A percentile compares a stretch with the other conserved stretches of the same genome.
phyloP scores from a whole-genome alignment of 2,888 invertebrate species.

The Phytoseiulus persimilis region DNA sequence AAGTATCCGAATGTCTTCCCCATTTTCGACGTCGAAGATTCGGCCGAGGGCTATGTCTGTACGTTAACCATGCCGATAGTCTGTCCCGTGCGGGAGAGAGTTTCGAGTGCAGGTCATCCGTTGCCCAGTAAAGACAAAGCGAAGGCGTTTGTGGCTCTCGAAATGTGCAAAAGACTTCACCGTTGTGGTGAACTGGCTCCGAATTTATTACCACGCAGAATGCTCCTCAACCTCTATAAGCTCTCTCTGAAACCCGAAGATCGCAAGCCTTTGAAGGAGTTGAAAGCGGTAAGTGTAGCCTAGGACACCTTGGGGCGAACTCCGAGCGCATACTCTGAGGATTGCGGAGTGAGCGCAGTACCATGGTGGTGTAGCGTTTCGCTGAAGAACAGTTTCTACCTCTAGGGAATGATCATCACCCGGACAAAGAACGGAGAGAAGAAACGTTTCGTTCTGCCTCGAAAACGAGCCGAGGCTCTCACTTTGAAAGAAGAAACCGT shows the following conservation, averaged over 20 bases:
- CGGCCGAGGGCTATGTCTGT: slow-evolving; percentile 11
- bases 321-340: no score
- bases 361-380: no score
- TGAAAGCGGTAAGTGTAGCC: neutral
- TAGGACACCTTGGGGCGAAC: neutral
- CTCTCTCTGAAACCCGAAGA: neutral
- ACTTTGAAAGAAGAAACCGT: neutral
- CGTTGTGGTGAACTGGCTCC: slow-evolving; percentile 44
- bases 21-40: neutral
- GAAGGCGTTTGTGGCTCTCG: slow-evolving; percentile 46
- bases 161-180: slow-evolving; percentile 44
- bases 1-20: slow-evolving; percentile 9
- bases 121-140: slow-evolving; percentile 44
- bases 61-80: slow-evolving; percentile 43
- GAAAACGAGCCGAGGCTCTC: neutral
- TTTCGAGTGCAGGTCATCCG: slow-evolving; percentile 42
- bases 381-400: no score
- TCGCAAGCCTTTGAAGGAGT: neutral
- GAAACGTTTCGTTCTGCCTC: neutral
- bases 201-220: slow-evolving; percentile 42
- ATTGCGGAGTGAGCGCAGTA: no score
- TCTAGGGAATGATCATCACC: neutral
- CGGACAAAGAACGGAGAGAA: neutral
- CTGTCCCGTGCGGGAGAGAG: slow-evolving; percentile 39
- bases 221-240: neutral